Evolutionary conservation across 2,113 vertebrate species (phyloP).

Genomic region (Nannobrachium achirus): DNA sequence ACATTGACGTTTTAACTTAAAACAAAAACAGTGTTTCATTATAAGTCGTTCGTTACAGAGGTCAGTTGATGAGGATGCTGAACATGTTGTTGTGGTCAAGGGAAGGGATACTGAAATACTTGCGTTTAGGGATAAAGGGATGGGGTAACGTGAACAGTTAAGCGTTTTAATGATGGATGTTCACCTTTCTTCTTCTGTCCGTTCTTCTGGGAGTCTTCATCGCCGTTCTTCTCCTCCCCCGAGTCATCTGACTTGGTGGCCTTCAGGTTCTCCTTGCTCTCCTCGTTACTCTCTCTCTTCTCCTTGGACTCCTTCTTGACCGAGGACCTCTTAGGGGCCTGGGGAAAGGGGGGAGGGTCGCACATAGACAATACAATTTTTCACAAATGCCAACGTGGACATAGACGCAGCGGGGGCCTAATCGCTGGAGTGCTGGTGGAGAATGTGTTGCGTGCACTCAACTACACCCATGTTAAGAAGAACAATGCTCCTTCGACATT

Average conservation of each 20-base stretch:
- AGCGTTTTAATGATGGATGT: neutral
- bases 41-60: no score
- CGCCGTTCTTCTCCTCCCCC: slow-evolving; percentile 94
- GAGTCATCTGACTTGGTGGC: slow-evolving; percentile 94
- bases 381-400: neutral
- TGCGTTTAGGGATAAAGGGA: no score
- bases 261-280: slow-evolving; percentile 94
- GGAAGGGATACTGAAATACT: no score
- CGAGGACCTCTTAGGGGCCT: slow-evolving; percentile 82
- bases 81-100: no score
- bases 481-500: no score
- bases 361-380: neutral
- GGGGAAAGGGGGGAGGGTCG: slow-evolving; percentile 35
- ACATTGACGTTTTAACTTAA: no score
- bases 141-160: no score
- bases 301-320: slow-evolving; percentile 91
- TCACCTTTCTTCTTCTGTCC: slow-evolving; percentile 94
- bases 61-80: no score
- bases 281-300: slow-evolving; percentile 89
- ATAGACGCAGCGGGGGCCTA: neutral
- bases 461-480: no score
- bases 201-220: slow-evolving; percentile 91
- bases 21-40: no score
- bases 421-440: no score
- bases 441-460: no score